These are phyloP conservation scores for Megalops atlanticus DNA, from an alignment of 2,113 vertebrate species.

Conservation along the genomic window DNA sequence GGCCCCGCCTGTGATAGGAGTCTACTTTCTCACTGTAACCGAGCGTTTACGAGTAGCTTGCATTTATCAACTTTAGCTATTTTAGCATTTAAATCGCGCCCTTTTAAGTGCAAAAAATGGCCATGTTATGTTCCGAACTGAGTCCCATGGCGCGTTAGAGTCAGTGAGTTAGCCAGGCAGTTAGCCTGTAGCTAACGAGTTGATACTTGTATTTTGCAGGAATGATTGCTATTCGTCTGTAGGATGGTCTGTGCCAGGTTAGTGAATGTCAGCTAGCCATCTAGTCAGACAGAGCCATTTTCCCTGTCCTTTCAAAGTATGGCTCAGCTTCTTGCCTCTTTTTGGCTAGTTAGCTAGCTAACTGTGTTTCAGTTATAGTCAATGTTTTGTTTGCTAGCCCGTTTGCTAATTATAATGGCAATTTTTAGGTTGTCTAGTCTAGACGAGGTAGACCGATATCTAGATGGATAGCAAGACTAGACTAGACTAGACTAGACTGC, in stretches of 20 bases:
- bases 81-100: neutral
- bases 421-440: too few species aligned
- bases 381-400: neutral
- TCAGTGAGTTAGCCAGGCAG: neutral
- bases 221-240: neutral
- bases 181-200: slow-evolving; percentile 3
- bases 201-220: neutral
- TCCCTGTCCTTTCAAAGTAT: neutral
- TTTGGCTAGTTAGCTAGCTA: neutral
- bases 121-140: neutral
- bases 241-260: neutral
- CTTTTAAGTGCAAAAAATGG: neutral
- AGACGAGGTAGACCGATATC: too few species aligned
- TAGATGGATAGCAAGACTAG: too few species aligned
- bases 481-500: too few species aligned
- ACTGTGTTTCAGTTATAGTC: too few species aligned
- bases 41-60: neutral
- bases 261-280: neutral
- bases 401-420: neutral
- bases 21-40: neutral
- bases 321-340: neutral
- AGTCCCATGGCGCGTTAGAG: neutral
- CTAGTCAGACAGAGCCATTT: neutral
- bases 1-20: neutral
- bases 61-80: neutral